A percentile compares a stretch with the other conserved stretches of the same genome.
These are phyloP conservation scores for Trisateles emortualis DNA, from an alignment of 2,888 invertebrate species.

Conservation along the genomic window DNA sequence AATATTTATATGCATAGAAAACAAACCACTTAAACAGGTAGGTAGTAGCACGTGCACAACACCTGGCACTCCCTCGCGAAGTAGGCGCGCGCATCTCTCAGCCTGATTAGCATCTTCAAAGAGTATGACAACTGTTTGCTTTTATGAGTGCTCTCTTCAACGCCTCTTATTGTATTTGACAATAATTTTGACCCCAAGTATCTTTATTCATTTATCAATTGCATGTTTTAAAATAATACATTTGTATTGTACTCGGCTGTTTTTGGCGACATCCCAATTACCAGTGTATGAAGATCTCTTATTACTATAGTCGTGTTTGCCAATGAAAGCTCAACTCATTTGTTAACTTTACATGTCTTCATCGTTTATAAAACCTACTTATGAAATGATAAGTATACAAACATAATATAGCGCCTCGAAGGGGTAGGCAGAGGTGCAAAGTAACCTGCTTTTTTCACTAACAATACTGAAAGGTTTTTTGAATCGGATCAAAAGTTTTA, in stretches of 20 bases:
- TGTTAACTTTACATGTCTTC: too few species aligned
- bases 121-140: conserved; percentile 47
- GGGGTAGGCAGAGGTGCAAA: too few species aligned
- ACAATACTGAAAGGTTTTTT: too few species aligned
- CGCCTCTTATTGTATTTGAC: conserved; percentile 13
- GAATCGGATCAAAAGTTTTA: too few species aligned
- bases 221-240: background rate
- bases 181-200: conserved; percentile 21
- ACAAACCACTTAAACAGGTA: conserved; percentile 40
- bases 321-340: too few species aligned
- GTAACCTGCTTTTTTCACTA: too few species aligned
- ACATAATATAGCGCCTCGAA: too few species aligned
- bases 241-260: background rate
- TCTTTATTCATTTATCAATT: background rate
- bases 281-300: background rate
- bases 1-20: conserved; percentile 17
- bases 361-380: too few species aligned
- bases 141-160: conserved; percentile 34
- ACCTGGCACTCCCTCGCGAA: conserved; percentile 54
- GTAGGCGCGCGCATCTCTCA: conserved; percentile 53
- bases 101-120: conserved; percentile 53
- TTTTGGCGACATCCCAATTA: background rate
- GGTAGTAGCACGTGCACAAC: conserved; percentile 33
- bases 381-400: too few species aligned
- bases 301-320: too few species aligned